Base-by-base conservation (phyloP, 2,797 vertebrate genomes). In the Etheostoma perlongum region DNA sequence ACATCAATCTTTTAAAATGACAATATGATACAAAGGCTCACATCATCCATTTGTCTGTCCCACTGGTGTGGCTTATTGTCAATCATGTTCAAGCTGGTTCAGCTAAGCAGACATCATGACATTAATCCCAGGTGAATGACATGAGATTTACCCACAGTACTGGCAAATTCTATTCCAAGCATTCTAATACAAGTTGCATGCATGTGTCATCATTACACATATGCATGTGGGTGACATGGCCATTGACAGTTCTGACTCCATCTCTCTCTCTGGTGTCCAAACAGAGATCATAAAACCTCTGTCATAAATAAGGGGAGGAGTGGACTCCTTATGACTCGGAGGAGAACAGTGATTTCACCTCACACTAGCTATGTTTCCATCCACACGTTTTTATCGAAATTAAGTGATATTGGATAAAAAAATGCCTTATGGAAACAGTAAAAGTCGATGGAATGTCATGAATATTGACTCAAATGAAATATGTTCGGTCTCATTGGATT, bases 41-140 rank as follows among this genome's bases (percentile, higher is more conserved):
- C 0, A 2, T 73, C 64, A 63, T 63, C n/a, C 27, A 30, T 55
- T 33, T 60, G 23, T 61, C 55, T 69, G 48, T 78, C 19, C 33
- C 33, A 52, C 33, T 4, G 10, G 54, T 60, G 36, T 42, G 12
- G 36, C 23, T 55, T 36, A 44, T 36, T 71, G 46, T 67, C 63
- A 30, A 23, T 57, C n/a, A 55, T 51, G 49, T 62, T 33, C 19
- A 57, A 66, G 61, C 55, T 51, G 52, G 16, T 40, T 68, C 40
- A 64, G 40, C 58, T 53, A 4, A 33, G 46, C 23, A 61, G 33
- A 62, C 57, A 58, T 6, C 4, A 19, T 71, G 66, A 63, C 74
- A 53, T 60, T 46, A 1, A 79, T 65, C 68, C 52, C n/a, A 57
- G 54, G 33, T 59, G 30, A 73, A 21, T 67, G 58, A 25, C 40